Conservation (phyloP, 2,797 vertebrate species). For the Perodicticus potto region DNA sequence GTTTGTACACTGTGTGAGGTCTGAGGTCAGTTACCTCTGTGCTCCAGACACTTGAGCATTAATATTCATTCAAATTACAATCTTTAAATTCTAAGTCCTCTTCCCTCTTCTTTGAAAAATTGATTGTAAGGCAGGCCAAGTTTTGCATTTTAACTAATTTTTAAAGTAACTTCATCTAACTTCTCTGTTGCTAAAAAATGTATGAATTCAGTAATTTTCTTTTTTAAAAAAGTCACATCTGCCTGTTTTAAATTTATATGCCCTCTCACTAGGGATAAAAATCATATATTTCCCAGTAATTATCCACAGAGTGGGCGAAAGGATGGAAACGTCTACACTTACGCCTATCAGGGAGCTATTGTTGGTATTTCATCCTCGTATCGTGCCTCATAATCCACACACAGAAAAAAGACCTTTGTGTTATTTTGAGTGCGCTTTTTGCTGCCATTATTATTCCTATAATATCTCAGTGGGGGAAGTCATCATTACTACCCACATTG, state of each 20-base stretch:
- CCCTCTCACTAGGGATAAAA: constrained; percentile 73
- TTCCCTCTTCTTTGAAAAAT: constrained; percentile 84
- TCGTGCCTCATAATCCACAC: background rate
- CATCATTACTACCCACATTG: constrained; percentile 39
- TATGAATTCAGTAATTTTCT: constrained; percentile 81
- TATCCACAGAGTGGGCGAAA: constrained; percentile 76
- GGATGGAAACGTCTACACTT: constrained; percentile 61
- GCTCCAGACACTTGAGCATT: constrained; percentile 78
- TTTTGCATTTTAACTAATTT: constrained; percentile 87
- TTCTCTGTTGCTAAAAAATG: constrained; percentile 74
- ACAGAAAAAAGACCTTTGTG: constrained; percentile 55
- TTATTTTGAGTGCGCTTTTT: constrained; percentile 56
- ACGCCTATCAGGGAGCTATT: constrained; percentile 69
- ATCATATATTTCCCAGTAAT: constrained; percentile 68
- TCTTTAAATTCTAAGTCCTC: constrained; percentile 84
- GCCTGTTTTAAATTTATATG: constrained; percentile 79
- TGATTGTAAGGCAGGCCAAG: constrained; percentile 78
- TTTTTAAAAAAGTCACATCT: constrained; percentile 70
- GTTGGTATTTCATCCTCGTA: constrained; percentile 66
- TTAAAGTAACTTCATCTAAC: constrained; percentile 78
- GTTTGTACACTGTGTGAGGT: constrained; percentile 80
- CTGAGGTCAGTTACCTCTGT: constrained; percentile 83
- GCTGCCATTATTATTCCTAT: constrained; percentile 43
- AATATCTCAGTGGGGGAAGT: constrained; percentile 43
- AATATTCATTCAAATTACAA: constrained; percentile 86